A percentile compares a stretch with the other conserved stretches of the same genome.
These are phyloP conservation scores for Probaryconus sp. DNA, from an alignment of 1,140 invertebrate genomes.

Conservation along the genomic window DNA sequence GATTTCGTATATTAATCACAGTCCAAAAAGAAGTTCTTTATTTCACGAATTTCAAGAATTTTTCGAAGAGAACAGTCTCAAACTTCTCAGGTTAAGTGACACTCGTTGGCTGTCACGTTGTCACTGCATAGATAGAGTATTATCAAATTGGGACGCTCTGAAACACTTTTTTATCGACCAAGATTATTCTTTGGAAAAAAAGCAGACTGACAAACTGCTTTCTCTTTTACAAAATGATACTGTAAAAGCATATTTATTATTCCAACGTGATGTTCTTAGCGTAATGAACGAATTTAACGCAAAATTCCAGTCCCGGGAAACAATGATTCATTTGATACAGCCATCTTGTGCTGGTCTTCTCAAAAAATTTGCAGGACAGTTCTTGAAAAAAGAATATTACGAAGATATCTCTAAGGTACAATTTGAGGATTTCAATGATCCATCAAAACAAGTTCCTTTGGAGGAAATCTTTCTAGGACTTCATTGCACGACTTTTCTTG, in stretches of 20 bases:
- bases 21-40: conserved; percentile 20
- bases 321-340: conserved; percentile 20
- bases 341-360: conserved; percentile 10
- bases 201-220: neutral
- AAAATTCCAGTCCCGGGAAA: conserved; percentile 17
- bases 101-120: conserved; percentile 42
- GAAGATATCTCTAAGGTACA: neutral
- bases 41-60: conserved; percentile 30
- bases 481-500: conserved; percentile 13
- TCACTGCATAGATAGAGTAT: conserved; percentile 8
- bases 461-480: neutral
- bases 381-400: neutral
- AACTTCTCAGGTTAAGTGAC: conserved; percentile 6
- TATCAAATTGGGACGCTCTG: conserved; percentile 12
- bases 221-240: neutral
- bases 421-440: neutral
- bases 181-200: neutral
- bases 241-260: conserved; percentile 7
- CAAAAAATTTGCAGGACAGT: neutral
- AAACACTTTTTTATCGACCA: conserved; percentile 2
- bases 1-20: conserved; percentile 19
- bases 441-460: conserved; percentile 2
- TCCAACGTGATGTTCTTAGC: conserved; percentile 7
- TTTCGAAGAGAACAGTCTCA: conserved; percentile 8
- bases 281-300: conserved; percentile 14